Percentiles rank a stretch among this genome's conserved stretches.
Conservation (phyloP, 2,113 vertebrate genomes). For the Thamnophis sirtalis region DNA sequence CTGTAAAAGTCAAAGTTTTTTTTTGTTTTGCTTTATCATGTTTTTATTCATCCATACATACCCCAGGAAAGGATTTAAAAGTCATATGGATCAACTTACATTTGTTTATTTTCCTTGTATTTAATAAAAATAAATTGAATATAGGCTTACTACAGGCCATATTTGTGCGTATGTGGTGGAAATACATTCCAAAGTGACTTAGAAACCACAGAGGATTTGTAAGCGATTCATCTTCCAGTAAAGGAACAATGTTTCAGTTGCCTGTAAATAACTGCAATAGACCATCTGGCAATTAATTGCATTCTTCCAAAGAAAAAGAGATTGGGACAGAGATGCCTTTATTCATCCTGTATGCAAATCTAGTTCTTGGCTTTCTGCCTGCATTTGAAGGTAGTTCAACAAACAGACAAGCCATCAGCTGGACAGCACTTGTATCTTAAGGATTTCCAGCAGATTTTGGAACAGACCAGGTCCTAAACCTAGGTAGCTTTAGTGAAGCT, state of each 20-base stretch:
- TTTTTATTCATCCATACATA: not conserved
- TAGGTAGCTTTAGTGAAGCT: not conserved
- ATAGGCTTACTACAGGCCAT: not conserved
- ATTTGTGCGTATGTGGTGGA: not conserved
- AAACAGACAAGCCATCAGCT: slow-evolving; percentile 2
- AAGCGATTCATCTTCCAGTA: not conserved
- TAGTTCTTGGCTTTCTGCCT: slow-evolving; percentile 16
- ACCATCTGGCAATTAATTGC: not conserved
- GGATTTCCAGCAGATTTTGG: not conserved
- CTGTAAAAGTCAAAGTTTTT: not conserved
- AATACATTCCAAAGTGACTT: not conserved
- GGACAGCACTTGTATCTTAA: not conserved
- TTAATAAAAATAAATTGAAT: not conserved
- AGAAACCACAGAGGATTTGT: not conserved
- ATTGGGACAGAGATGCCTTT: not conserved
- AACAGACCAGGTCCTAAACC: not conserved
- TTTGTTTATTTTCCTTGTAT: fast-evolving
- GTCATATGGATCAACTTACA: not conserved
- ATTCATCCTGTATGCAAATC: fast-evolving
- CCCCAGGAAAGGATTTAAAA: not conserved
- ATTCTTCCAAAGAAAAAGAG: not conserved
- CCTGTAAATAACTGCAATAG: slow-evolving; percentile 6
- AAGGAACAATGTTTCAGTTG: not conserved
- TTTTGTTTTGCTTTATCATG: not conserved
- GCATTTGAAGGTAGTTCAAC: slow-evolving; percentile 25